These are phyloP conservation scores for Psammodynastes pulverulentus DNA, from an alignment of 2,113 vertebrate species.

Conservation along the genomic window DNA sequence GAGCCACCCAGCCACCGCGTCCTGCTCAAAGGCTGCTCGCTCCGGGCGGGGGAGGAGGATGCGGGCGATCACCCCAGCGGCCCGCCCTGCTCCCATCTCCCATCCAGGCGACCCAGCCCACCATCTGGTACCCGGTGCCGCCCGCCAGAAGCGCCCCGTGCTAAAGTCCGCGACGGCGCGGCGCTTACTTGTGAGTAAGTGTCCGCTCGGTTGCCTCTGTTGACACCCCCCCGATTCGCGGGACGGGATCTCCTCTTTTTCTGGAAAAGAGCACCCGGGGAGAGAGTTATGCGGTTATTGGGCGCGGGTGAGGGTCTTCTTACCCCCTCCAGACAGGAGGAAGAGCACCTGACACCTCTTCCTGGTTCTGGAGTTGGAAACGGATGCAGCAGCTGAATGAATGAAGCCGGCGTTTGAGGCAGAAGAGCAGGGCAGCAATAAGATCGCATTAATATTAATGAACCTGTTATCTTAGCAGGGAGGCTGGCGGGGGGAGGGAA, in stretches of 20 bases:
- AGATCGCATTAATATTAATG: not conserved
- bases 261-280: not conserved
- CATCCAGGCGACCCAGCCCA: not conserved
- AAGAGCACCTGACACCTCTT: not conserved
- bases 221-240: not conserved
- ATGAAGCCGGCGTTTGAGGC: not conserved
- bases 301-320: not conserved
- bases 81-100: not conserved
- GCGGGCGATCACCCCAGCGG: not conserved
- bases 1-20: not conserved
- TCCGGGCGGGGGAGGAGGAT: not conserved
- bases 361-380: not conserved
- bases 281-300: not conserved
- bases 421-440: not conserved
- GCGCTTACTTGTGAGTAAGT: not conserved
- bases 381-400: not conserved
- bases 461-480: not conserved
- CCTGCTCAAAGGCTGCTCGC: not conserved
- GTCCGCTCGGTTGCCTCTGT: not conserved
- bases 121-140: not conserved
- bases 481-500: too few relatives aligned
- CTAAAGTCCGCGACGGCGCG: not conserved
- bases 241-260: not conserved
- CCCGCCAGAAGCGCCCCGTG: not conserved
- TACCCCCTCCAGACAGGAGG: not conserved